These are phyloP conservation scores for Lates calcarifer DNA, from an alignment of 2,113 vertebrate species.

Conservation along the genomic window DNA sequence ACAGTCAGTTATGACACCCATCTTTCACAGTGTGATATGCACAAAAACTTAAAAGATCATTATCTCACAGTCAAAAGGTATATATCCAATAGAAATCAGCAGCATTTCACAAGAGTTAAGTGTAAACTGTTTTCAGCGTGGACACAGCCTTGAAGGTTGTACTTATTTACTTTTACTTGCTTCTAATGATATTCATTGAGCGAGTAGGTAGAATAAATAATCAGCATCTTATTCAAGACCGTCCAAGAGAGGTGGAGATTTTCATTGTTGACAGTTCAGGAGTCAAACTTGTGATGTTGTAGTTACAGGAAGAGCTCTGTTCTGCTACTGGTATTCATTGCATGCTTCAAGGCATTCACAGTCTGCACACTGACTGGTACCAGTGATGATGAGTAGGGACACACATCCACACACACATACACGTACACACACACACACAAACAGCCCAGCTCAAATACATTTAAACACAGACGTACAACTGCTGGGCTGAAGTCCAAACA, in stretches of 20 bases:
- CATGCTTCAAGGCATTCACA: background rate
- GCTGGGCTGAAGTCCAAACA: constrained; percentile 59
- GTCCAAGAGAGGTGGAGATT: constrained; percentile 10
- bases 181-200: background rate
- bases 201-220: background rate
- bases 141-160: background rate
- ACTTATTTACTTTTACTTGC: constrained; percentile 3
- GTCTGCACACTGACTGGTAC: constrained; percentile 3
- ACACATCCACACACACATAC: constrained; percentile 18
- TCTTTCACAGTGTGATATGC: no score
- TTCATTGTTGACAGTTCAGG: background rate
- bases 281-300: constrained; percentile 12
- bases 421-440: constrained; percentile 21
- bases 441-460: constrained; percentile 45
- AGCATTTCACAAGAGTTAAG: background rate
- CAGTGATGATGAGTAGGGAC: background rate
- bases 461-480: constrained; percentile 46
- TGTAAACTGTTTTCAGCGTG: background rate
- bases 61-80: no score
- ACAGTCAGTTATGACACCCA: no score
- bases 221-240: constrained; percentile 11
- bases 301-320: constrained; percentile 2
- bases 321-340: background rate
- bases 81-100: background rate
- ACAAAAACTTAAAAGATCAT: no score